Conservation (phyloP, 1,140 invertebrate genomes). For the Oedothorax gibbosus region DNA sequence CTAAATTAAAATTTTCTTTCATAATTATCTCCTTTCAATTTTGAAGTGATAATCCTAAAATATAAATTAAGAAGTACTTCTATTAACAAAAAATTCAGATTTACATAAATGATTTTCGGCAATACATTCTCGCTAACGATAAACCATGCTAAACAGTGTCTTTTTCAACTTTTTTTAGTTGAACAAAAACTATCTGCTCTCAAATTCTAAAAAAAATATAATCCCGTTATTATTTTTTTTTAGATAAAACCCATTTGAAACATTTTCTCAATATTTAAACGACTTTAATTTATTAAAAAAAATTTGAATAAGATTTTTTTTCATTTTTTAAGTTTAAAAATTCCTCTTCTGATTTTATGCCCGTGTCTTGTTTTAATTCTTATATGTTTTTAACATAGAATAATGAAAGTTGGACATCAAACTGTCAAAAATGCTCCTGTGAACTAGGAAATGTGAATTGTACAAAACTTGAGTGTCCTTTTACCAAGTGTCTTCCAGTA, state of each 20-base stretch:
- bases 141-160: too few relatives aligned
- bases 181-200: too few relatives aligned
- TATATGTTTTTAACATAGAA: background rate
- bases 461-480: background rate
- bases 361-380: background rate
- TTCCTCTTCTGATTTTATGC: background rate
- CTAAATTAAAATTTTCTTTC: too few relatives aligned
- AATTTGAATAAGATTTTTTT: background rate
- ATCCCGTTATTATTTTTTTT: background rate
- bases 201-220: background rate
- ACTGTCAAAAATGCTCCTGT: slow-evolving; percentile 2
- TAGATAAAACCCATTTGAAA: background rate
- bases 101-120: too few relatives aligned
- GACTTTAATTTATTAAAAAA: background rate
- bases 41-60: too few relatives aligned
- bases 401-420: slow-evolving; percentile 1
- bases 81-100: too few relatives aligned
- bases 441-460: slow-evolving; percentile 2
- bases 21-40: too few relatives aligned
- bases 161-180: too few relatives aligned
- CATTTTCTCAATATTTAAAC: background rate
- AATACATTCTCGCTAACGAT: too few relatives aligned
- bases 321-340: too few relatives aligned
- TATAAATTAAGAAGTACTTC: too few relatives aligned
- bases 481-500: slow-evolving; percentile 1